phyloP scores from a whole-genome alignment of 2,797 vertebrate species.

The Bradypus variegatus region DNA sequence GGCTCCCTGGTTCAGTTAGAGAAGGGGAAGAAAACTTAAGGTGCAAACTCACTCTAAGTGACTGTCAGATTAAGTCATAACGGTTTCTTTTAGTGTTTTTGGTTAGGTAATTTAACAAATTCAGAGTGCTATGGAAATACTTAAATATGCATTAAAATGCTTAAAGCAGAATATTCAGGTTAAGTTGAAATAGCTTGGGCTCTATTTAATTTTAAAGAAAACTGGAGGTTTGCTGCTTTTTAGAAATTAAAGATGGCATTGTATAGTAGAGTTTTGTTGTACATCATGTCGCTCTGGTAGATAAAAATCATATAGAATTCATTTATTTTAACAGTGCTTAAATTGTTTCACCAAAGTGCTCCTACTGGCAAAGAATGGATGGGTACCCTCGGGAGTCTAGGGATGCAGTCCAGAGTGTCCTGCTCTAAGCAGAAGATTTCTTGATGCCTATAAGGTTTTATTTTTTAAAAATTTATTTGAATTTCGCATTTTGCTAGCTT shows the following conservation, averaged over 20 bases:
- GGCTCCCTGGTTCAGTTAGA: conserved; percentile 7
- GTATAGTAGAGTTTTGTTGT: conserved; percentile 14
- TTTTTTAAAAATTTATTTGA: conserved; percentile 2
- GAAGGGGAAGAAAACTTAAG: neutral
- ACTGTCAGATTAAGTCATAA: conserved; percentile 39
- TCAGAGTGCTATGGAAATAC: conserved; percentile 16
- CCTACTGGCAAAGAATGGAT: neutral
- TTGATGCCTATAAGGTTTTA: neutral
- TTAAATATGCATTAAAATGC: conserved; percentile 25
- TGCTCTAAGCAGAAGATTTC: neutral
- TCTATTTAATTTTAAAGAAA: conserved; percentile 27
- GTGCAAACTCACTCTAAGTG: neutral
- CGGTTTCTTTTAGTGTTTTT: conserved; percentile 43
- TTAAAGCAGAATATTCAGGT: conserved; percentile 27
- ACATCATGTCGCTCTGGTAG: conserved; percentile 6
- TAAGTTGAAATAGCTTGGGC: neutral
- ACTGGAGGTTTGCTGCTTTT: conserved; percentile 15
- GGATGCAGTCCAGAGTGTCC: neutral
- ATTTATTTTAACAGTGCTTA: conserved; percentile 40
- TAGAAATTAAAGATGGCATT: neutral
- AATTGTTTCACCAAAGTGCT: neutral
- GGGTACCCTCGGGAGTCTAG: neutral
- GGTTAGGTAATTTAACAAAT: conserved; percentile 42
- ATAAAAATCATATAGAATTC: neutral
- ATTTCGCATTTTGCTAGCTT: conserved; percentile 33